These are phyloP conservation scores for Nephrotoma flavescens DNA, from an alignment of 2,888 invertebrate species.

Conservation along the genomic window DNA sequence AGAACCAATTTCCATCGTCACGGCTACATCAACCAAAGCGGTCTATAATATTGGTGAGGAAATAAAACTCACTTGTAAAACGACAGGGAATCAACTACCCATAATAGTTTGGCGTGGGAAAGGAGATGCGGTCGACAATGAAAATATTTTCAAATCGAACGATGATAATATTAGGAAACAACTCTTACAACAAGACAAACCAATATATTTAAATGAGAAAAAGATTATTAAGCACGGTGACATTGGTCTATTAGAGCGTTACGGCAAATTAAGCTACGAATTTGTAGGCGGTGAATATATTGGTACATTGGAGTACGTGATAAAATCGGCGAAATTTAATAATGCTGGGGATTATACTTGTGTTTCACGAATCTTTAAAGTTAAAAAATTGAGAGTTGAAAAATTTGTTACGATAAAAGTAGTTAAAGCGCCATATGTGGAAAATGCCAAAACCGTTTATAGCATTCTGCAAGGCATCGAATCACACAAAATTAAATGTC, in stretches of 20 bases:
- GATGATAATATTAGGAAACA: not conserved
- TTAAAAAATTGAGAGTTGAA: not conserved
- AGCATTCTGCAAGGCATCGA: not conserved
- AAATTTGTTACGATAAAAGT: not conserved
- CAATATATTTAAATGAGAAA: not conserved
- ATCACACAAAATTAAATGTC: not conserved
- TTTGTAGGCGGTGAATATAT: not conserved
- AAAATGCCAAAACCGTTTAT: not conserved
- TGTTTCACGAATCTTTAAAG: not conserved
- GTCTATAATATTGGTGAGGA: not conserved
- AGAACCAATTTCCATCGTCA: not conserved
- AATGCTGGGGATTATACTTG: not conserved
- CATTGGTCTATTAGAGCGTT: not conserved
- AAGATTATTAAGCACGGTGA: not conserved
- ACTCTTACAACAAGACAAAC: not conserved
- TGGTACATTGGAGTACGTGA: not conserved
- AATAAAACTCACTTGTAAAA: not conserved
- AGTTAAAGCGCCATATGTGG: not conserved
- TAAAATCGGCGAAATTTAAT: not conserved
- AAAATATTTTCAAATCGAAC: not conserved
- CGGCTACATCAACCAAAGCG: not conserved
- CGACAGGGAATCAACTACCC: not conserved
- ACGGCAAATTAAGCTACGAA: not conserved
- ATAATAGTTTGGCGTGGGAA: not conserved
- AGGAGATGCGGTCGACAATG: not conserved